Evolutionary conservation across 1,140 invertebrate species (phyloP).

Genomic region (Leucophenga varia): DNA sequence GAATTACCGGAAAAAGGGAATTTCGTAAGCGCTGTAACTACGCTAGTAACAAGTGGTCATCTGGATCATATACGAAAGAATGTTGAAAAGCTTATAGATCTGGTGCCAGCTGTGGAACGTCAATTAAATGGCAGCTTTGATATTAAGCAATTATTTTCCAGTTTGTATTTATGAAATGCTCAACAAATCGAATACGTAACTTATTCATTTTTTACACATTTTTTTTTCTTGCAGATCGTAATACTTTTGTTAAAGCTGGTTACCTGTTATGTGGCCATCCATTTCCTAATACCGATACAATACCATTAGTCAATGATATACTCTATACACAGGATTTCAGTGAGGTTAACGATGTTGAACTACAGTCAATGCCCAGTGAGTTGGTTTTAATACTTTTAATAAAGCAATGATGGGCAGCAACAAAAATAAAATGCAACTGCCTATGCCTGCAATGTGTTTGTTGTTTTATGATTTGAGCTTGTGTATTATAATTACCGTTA

Average conservation of each 20-base stretch:
- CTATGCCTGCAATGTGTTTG: too few species aligned
- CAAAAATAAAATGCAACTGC: too few species aligned
- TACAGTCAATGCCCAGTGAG: slow-evolving; percentile 65
- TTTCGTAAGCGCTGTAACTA: slow-evolving; percentile 62
- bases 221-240: slow-evolving; percentile 27
- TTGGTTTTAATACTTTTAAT: neutral
- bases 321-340: slow-evolving; percentile 60
- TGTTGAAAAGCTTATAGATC: slow-evolving; percentile 31
- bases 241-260: slow-evolving; percentile 58
- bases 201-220: neutral
- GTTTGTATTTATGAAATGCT: slow-evolving; percentile 7
- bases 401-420: neutral
- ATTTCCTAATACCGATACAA: slow-evolving; percentile 55
- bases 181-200: too few species aligned
- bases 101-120: slow-evolving; percentile 44
- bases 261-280: slow-evolving; percentile 64
- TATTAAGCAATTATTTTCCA: slow-evolving; percentile 46
- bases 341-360: slow-evolving; percentile 51
- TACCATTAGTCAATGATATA: slow-evolving; percentile 57
- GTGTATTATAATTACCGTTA: too few species aligned
- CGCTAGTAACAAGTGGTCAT: slow-evolving; percentile 62
- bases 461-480: too few species aligned
- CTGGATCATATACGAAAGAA: slow-evolving; percentile 61
- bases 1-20: slow-evolving; percentile 63
- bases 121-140: slow-evolving; percentile 50